phyloP scores from a whole-genome alignment of 2,888 invertebrate genomes.

The Acleris emargana region DNA sequence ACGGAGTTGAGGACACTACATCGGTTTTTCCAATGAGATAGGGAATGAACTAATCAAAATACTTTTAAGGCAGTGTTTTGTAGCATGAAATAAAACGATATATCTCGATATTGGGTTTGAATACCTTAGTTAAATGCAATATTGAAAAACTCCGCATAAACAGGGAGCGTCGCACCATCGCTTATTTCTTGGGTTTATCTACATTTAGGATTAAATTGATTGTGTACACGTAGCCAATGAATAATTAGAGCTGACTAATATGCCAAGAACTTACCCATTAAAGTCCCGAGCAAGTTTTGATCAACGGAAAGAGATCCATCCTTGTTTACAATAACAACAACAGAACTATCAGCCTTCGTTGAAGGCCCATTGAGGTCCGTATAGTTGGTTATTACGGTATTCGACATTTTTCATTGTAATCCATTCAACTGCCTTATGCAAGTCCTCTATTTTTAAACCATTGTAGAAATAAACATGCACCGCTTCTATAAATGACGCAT shows the following conservation, averaged over 20 bases:
- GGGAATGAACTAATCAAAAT: no score
- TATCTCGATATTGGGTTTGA: not conserved
- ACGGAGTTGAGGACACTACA: no score
- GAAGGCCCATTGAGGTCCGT: conserved; percentile 80
- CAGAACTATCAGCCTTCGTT: conserved; percentile 86
- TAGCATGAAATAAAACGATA: no score
- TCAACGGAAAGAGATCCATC: conserved; percentile 93
- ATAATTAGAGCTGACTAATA: conserved; percentile 38
- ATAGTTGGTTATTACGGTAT: conserved; percentile 81
- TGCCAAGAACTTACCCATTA: conserved; percentile 86
- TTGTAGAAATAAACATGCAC: conserved; percentile 64
- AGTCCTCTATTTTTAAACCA: conserved; percentile 75
- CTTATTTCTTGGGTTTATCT: not conserved
- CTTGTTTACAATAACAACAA: conserved; percentile 93
- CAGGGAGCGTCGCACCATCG: conserved; percentile 3
- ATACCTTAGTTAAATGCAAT: not conserved
- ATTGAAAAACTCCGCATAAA: not conserved
- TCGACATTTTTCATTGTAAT: conserved; percentile 76
- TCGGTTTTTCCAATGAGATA: no score
- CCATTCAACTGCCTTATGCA: conserved; percentile 62
- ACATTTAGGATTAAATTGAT: not conserved
- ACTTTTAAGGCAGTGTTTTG: no score
- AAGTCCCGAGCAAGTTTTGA: conserved; percentile 89
- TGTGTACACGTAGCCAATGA: not conserved
- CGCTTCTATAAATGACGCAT: conserved; percentile 76